phyloP scores from a whole-genome alignment of 64 coral and sea anemone genomes.

The Platygyra sinensis region DNA sequence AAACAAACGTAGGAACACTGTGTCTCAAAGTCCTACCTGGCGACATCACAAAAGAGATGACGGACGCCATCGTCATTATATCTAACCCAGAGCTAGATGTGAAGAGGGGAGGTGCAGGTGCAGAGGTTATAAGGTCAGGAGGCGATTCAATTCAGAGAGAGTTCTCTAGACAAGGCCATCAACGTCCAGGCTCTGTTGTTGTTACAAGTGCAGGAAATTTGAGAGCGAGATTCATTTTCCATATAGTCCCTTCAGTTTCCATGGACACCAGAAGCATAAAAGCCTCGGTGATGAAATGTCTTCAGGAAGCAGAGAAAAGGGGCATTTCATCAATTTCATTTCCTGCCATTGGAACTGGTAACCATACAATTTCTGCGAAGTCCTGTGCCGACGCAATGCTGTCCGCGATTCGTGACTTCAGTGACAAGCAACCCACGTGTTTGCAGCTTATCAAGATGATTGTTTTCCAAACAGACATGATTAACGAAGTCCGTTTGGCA shows the following conservation, averaged over 20 bases:
- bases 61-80: constrained; percentile 59
- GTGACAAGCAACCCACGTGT: constrained; percentile 14
- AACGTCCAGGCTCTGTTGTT: constrained; percentile 43
- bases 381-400: constrained; percentile 38
- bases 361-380: constrained; percentile 28
- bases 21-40: constrained; percentile 55
- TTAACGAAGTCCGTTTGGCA: constrained; percentile 32
- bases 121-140: constrained; percentile 46
- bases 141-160: constrained; percentile 19
- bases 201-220: constrained; percentile 36
- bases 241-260: constrained; percentile 25
- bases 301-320: constrained; percentile 31
- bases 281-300: constrained; percentile 10
- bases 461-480: constrained; percentile 63
- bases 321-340: constrained; percentile 53
- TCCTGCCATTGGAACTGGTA: constrained; percentile 66
- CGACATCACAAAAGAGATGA: constrained; percentile 61
- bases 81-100: constrained; percentile 56
- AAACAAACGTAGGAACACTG: constrained; percentile 21
- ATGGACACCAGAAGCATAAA: background rate
- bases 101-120: constrained; percentile 23
- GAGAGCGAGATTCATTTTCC: background rate
- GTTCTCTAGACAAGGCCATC: background rate
- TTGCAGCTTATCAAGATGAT: constrained; percentile 57
- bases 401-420: constrained; percentile 27